Conservation (phyloP, 30 jellyfish, hydroid and myxozoan species). For the Sanderia malayensis region DNA sequence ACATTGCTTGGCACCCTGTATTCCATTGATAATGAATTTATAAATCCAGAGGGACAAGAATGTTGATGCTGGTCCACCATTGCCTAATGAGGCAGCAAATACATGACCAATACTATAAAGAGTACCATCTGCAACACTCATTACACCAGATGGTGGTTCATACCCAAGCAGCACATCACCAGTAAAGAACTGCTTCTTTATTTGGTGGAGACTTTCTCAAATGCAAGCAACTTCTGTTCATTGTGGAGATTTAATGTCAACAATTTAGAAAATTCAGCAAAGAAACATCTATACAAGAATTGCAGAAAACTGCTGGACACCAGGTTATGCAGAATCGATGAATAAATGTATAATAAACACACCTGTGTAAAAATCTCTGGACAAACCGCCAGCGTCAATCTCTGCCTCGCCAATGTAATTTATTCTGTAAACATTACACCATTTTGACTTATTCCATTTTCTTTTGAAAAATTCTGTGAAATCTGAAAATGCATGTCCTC, state of each 20-base stretch:
- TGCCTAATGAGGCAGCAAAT: too few species aligned
- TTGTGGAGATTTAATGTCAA: background rate
- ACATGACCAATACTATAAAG: too few species aligned
- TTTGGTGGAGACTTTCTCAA: background rate
- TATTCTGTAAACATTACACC: background rate
- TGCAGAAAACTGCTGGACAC: too few species aligned
- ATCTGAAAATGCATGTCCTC: background rate
- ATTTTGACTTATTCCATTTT: background rate
- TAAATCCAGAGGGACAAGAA: background rate
- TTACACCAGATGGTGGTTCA: background rate
- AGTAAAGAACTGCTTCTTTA: background rate
- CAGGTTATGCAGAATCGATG: too few species aligned
- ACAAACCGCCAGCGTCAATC: slow-evolving; percentile 8
- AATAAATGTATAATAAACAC: too few species aligned
- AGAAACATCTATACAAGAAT: too few species aligned
- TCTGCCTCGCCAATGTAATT: slow-evolving; percentile 14
- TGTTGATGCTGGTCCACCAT: too few species aligned
- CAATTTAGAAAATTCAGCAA: too few species aligned
- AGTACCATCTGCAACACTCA: too few species aligned
- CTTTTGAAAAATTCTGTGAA: slow-evolving; percentile 1
- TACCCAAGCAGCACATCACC: background rate
- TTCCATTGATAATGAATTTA: background rate
- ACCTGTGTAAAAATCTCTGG: slow-evolving; percentile 19
- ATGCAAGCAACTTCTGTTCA: background rate
- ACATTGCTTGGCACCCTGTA: background rate